Evolutionary conservation across 2,113 vertebrate genomes (phyloP), one percentile per base, ranked within the genome.

Genomic region (Chlamydotis undulata): DNA sequence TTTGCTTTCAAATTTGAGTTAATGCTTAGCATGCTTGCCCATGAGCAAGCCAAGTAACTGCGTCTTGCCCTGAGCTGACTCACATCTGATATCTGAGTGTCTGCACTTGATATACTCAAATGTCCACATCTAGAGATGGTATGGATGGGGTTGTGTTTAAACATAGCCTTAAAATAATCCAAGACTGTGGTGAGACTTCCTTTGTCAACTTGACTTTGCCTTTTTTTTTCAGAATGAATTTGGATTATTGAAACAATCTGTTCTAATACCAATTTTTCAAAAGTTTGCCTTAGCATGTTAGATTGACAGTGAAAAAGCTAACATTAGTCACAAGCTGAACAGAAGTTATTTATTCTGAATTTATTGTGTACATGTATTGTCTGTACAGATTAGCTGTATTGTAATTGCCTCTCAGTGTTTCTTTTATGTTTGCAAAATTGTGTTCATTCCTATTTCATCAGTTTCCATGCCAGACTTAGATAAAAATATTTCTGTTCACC

Each of bases 301-400:
- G 10, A 41, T 57, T 91, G 87, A 65, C 74, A 83, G 19, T 53
- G 70, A 31, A 57, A 65, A 85, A 65, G 7, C 10, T 61, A 73
- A 79, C 21, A 35, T 37, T 41, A 73, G 31, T 83, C 75, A 89
- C 25, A 87, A 90, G 18, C 31, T 45, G 39, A 95, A 50, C 57
- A 85, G 69, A 89, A 79, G 37, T 87, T 70, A 90, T 91, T 96
- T 83, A 50, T 41, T 83, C 59, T 90, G 84, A 68, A 68, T 87
- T 85, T 87, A 17, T 85, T 83, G 37, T 59, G 50, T 63, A 33
- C 28, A 83, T 22, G 19, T 82, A 29, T 26, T 79, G 37, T 76
- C 78, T 83, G 4, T 80, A 69, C 75, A 90, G 50, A 94, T 90
- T 70, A 80, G 19, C 50, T 80, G 45, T 82, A 63, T 73, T 53